Evolutionary conservation across 2,888 invertebrate genomes (phyloP), one percentile per base, ranked within the genome.

Genomic region (Eupithecia subfuscata): DNA sequence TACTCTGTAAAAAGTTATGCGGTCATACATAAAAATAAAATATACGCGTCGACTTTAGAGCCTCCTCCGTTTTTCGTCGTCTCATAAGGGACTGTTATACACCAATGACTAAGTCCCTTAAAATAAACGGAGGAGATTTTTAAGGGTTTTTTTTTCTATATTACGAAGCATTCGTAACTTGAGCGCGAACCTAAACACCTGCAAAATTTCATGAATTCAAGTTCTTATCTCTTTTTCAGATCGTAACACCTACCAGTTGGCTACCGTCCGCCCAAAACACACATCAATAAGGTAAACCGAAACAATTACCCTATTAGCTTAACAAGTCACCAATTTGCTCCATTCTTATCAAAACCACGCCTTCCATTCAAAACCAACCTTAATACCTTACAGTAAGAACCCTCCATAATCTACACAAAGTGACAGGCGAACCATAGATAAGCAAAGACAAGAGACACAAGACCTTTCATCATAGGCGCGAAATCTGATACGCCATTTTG

Each of bases 401-500:
- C 64, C 22, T 37, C 43, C 30, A 34, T 64, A 64, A 34, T 64
- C 43, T 64, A 48, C 12, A 76, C 72, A 75, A 78, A 73, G 67
- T 78, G 76, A 78, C 75, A 70, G 52, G 22, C 69, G 8, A 65
- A 48, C 74, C 69, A 74, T 67, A 72, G 65, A 69, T 71, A 74
- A 74, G 67, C 80, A 78, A 75, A 76, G 81, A 79, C 75, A 84
- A 82, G 82, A 80, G 80, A 60, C 60, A 11, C 60, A 14, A 60
- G 60, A 81, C 82, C 82, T 82, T 86, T 88, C 88, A 88, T 87
- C 89, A 88, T 87, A 85, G 86, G 88, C 84, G 84, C 85, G 83
- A 82, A 83, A 92, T 92, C 92, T 85, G 93, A 93, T 93, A 92
- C 82, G 89, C 92, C 85, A 82, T 84, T 92, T 89, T 88, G 88